These are phyloP conservation scores for Tachyglossus aculeatus DNA, from an alignment of 2,797 vertebrate genomes.

Conservation along the genomic window DNA sequence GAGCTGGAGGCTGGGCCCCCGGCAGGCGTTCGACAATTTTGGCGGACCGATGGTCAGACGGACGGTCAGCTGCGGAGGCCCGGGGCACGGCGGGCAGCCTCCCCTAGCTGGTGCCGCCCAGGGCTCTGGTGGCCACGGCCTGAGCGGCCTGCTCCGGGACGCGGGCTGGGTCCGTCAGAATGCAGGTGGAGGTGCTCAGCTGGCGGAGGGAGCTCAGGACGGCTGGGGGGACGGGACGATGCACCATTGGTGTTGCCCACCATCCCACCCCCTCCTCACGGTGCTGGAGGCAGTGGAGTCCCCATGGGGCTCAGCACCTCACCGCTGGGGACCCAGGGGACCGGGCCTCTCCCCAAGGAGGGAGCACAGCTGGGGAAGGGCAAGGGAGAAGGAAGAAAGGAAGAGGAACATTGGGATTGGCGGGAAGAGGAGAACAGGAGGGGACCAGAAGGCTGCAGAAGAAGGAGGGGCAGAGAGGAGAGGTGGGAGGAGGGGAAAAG, in stretches of 20 bases:
- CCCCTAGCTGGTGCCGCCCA: constrained; percentile 44
- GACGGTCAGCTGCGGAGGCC: no score
- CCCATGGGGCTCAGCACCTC: not conserved
- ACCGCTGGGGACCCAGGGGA: no score
- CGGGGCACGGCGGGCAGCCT: not conserved
- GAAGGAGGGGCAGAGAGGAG: not conserved
- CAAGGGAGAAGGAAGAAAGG: no score
- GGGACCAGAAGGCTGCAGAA: no score
- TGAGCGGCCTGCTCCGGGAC: constrained; percentile 89
- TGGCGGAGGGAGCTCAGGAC: constrained; percentile 92
- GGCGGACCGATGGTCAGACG: no score
- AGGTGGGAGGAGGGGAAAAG: not conserved
- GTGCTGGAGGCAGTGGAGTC: no score
- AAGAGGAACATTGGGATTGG: no score
- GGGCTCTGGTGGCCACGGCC: constrained; percentile 78
- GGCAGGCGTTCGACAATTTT: no score
- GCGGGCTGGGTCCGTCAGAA: constrained; percentile 86
- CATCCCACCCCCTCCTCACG: no score
- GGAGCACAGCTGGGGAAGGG: no score
- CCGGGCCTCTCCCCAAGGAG: no score
- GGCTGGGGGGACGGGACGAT: constrained; percentile 72
- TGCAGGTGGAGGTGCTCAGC: constrained; percentile 90
- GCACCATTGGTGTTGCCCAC: not conserved
- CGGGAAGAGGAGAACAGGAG: no score
- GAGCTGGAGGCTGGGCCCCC: not conserved